Base-by-base conservation (phyloP, 1,140 invertebrate genomes). In the Pseudobourletiella spinata region DNA sequence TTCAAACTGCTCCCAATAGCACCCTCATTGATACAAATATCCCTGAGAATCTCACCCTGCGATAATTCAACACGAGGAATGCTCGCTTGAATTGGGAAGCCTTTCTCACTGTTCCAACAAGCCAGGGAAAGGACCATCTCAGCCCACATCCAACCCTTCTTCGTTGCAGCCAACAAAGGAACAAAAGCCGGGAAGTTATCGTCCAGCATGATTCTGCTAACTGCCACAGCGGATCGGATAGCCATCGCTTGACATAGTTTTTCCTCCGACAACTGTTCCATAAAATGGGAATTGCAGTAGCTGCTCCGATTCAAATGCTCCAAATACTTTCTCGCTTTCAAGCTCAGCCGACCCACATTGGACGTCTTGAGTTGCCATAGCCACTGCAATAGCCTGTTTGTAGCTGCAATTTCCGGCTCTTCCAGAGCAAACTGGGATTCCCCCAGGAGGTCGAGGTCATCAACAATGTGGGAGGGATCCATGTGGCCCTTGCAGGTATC, bases 101-200 rank as follows among this genome's bases (percentile, higher is more conserved):
- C 65, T 32, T 70, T 70, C 28, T 70, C 68, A 1, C 39, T 24
- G 43, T 70, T 70, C 68, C 68, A 70, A 22, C 43, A n/a, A 0
- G 62, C 62, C 3, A 70, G 60, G 1, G 63, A 65, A 25, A 67
- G 28, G 32, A 70, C 44, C 68, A 70, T 70, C 63, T 70, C 68
- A 3, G 63, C 63, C 68, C 68, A 70, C 4, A 56, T 55, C 68
- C 68, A 70, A 1, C 68, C 68, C 22, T 65, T 65, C 46, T 61
- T 63, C 0, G 57, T 55, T 2, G 68, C 68, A 46, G 68, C 57
- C 14, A 65, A 24, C 0, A 70, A 39, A 14, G 68, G 68, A 20
- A 70, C 60, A 18, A 67, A 55, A 3, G 63, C 59, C n/a, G 65
- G 65, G 25, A 63, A 54, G 29, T 61, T 66, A 2, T 50, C 60